These are phyloP conservation scores for Pelobates fuscus DNA, from an alignment of 2,113 vertebrate species.

Conservation along the genomic window DNA sequence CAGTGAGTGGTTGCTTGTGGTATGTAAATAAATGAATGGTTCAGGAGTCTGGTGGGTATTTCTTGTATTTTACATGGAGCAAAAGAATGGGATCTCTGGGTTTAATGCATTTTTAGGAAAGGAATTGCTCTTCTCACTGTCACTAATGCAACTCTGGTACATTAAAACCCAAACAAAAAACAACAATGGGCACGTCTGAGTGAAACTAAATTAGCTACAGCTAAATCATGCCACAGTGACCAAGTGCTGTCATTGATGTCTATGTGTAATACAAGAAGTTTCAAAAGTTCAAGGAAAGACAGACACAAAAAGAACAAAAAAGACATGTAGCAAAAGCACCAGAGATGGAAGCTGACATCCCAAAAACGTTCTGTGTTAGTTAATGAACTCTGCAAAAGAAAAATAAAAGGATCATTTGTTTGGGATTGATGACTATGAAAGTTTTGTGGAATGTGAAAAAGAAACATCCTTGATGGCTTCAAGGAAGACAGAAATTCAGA, in stretches of 20 bases:
- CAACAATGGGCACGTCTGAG: constrained; percentile 21
- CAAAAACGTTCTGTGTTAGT: constrained; percentile 24
- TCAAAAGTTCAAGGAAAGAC: constrained; percentile 32
- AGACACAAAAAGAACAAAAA: constrained; percentile 11
- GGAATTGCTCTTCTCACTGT: no score
- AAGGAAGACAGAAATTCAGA: constrained; percentile 22
- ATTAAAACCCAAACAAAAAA: constrained; percentile 2
- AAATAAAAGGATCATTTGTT: constrained; percentile 47
- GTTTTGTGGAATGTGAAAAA: constrained; percentile 40
- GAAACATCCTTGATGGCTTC: constrained; percentile 40
- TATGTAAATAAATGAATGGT: no score
- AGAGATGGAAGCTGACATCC: constrained; percentile 35
- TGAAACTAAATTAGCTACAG: constrained; percentile 39
- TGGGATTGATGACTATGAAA: constrained; percentile 26
- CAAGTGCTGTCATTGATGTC: constrained; percentile 23
- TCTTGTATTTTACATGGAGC: no score
- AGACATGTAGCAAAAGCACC: neutral
- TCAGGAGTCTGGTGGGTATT: no score
- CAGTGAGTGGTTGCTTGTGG: no score
- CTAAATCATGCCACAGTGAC: constrained; percentile 22
- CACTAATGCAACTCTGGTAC: constrained; percentile 16
- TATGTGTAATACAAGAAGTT: constrained; percentile 32
- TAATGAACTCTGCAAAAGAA: constrained; percentile 40
- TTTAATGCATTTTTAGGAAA: no score
- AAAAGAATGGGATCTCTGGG: no score